Evolutionary conservation across 2,113 vertebrate species (phyloP), one percentile per base, ranked within the genome.

Genomic region (Cygnus buccinator): DNA sequence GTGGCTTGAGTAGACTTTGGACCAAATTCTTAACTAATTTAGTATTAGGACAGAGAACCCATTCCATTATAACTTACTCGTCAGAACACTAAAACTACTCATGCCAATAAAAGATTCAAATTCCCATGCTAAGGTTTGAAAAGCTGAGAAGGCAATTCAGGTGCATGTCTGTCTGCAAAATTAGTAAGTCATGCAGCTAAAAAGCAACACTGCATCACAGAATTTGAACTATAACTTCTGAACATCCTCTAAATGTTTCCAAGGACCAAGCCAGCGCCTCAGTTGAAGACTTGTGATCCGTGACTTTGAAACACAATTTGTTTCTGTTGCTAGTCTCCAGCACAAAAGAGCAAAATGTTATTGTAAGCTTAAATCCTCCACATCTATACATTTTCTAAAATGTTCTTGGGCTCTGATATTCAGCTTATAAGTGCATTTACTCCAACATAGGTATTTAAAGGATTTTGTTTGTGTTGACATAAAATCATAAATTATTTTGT

Each of bases 211-310:
- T 26, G 55, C 52, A 59, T 19, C 9, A 43, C 9, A 43, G 21
- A 79, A 87, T 35, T 46, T 73, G 74, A 73, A 7, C 21, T 31
- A 2, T 5, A 71, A 20, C 10, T 67, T 73, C 33, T 28, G 4
- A 58, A 33, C 18, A 50, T 39, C 25, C 16, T 63, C 37, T 39
- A 39, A 25, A 6, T 3, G 8, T 22, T 48, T 23, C 20, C 13
- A 13, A 63, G 16, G 37, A 77, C 22, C 72, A 66, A 80, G 76
- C 0, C 1, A 20, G 17, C 0, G 0, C 19, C 61, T 11, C 4
- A 0, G 23, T 13, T 76, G 37, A 85, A 52, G 55, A 68, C 25
- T 28, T 20, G 16, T 13, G 17, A 90, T 11, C n/a, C 5, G 3
- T 2, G 12, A n/a, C 31, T 85, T 43, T 29, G 8, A 46, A 52